Evolutionary conservation across 2,888 invertebrate genomes (phyloP).

Genomic region (Drosophila picticornis): DNA sequence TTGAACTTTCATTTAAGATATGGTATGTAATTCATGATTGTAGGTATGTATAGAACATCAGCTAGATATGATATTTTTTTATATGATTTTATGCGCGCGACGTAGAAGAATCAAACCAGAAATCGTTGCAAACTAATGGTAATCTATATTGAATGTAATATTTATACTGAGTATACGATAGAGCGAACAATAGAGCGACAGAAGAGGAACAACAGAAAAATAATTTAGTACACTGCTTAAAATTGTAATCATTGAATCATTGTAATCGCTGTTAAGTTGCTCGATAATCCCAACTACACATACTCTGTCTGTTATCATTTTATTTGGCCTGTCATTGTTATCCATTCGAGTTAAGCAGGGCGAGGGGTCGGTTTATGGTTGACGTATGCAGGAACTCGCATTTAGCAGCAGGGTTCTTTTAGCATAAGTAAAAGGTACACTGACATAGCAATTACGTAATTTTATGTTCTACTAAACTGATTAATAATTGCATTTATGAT

Average conservation of each 20-base stretch:
- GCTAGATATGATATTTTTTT: conserved; percentile 58
- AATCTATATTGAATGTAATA: conserved; percentile 65
- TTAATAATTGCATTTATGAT: conserved; percentile 36
- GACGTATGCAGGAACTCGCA: conserved; percentile 32
- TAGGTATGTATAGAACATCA: conserved; percentile 54
- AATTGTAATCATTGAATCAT: conserved; percentile 13
- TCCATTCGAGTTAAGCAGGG: conserved; percentile 41
- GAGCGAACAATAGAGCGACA: conserved; percentile 45
- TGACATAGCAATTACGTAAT: conserved; percentile 32
- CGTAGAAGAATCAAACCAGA: conserved; percentile 52
- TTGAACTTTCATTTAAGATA: conserved; percentile 53
- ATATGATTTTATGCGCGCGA: conserved; percentile 59
- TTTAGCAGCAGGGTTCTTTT: conserved; percentile 52
- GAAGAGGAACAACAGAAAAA: conserved; percentile 25
- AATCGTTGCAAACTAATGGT: conserved; percentile 67
- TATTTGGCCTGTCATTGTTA: neutral
- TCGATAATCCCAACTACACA: conserved; percentile 13
- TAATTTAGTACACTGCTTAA: conserved; percentile 24
- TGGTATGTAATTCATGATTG: conserved; percentile 59
- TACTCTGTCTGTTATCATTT: neutral
- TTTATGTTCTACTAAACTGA: conserved; percentile 17
- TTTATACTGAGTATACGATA: conserved; percentile 71
- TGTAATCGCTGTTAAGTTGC: conserved; percentile 11
- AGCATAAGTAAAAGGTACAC: conserved; percentile 58
- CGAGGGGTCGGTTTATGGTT: conserved; percentile 25